phyloP scores from a whole-genome alignment of 2,113 vertebrate species.

The Scomber colias region DNA sequence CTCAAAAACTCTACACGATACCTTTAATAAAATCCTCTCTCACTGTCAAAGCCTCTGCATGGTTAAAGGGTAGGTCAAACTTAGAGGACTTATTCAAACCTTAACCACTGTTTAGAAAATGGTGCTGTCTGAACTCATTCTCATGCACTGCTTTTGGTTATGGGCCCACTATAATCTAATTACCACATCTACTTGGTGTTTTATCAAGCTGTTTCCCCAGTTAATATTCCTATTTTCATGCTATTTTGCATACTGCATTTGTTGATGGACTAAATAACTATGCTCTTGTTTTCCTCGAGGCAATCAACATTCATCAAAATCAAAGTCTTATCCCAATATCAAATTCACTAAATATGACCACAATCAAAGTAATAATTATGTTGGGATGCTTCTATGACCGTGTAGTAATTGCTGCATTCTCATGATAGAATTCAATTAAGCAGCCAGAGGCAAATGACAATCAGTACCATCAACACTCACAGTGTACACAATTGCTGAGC shows the following conservation, averaged over 20 bases:
- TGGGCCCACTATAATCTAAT: constrained; percentile 34
- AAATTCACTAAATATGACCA: constrained; percentile 31
- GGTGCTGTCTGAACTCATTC: background rate
- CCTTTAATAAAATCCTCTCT: no score
- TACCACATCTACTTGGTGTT: constrained; percentile 9
- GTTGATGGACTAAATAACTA: constrained; percentile 37
- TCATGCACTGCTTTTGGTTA: constrained; percentile 5
- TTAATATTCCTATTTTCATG: constrained; percentile 26
- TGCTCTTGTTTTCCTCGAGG: constrained; percentile 17
- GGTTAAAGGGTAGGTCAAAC: background rate
- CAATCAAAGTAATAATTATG: constrained; percentile 54
- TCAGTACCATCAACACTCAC: constrained; percentile 39
- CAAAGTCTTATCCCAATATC: constrained; percentile 25
- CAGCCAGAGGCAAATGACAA: constrained; percentile 48
- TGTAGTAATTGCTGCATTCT: background rate
- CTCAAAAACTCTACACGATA: no score
- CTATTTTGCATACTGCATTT: constrained; percentile 38
- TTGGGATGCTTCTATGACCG: constrained; percentile 22
- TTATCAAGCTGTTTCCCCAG: constrained; percentile 21
- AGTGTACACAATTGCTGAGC: background rate
- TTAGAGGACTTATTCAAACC: background rate
- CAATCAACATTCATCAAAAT: constrained; percentile 46
- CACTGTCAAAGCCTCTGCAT: no score
- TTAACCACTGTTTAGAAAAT: background rate
- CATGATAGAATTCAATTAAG: constrained; percentile 35